These are phyloP conservation scores for Cryptomyrus ogoouensis DNA, from an alignment of 2,113 vertebrate genomes.

Conservation along the genomic window DNA sequence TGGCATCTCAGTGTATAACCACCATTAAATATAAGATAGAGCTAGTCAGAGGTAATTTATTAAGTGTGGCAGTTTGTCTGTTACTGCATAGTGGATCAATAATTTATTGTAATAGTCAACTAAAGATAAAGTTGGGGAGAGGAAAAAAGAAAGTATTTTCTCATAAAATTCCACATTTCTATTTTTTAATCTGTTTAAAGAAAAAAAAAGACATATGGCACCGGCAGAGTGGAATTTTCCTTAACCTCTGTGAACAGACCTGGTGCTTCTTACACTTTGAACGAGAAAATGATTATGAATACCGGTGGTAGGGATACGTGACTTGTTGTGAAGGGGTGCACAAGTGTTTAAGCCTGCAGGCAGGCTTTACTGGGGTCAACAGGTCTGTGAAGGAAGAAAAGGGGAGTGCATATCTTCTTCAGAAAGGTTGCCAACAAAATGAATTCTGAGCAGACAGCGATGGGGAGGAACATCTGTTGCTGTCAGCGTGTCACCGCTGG, in stretches of 20 bases:
- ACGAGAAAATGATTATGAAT: background rate
- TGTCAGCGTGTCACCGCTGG: constrained; percentile 21
- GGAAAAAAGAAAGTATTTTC: background rate
- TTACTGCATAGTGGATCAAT: background rate
- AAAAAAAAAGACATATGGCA: background rate
- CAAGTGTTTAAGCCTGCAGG: constrained; percentile 9
- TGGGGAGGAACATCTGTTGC: constrained; percentile 22
- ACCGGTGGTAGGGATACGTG: background rate
- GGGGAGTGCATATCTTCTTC: background rate
- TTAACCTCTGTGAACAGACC: background rate
- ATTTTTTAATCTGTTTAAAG: background rate
- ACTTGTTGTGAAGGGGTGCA: background rate
- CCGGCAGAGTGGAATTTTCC: background rate
- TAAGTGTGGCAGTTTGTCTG: background rate
- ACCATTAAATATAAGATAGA: background rate
- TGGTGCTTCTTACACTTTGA: background rate
- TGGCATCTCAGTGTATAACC: background rate
- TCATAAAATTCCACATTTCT: background rate
- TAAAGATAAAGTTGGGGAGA: background rate
- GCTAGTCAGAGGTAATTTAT: background rate
- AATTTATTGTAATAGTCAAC: background rate
- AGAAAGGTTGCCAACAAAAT: constrained; percentile 10
- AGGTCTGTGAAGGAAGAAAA: constrained; percentile 7
- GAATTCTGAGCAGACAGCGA: constrained; percentile 16
- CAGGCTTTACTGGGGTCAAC: background rate